Percentiles rank a stretch among this genome's conserved stretches.
phyloP scores from a whole-genome alignment of 2,888 invertebrate species.

The Neoascia interrupta region DNA sequence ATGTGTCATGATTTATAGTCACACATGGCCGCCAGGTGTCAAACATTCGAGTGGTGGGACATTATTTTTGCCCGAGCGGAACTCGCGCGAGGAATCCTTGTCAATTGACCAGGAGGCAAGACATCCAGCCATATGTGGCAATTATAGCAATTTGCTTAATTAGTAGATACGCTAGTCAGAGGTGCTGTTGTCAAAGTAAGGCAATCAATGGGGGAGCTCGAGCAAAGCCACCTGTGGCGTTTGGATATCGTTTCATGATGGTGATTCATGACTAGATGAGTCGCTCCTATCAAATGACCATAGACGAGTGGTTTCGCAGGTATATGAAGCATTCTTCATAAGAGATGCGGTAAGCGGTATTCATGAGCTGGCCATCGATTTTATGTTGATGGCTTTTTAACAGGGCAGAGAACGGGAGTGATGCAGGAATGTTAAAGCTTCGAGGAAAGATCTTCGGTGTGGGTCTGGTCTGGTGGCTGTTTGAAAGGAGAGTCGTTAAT shows the following conservation, averaged over 20 bases:
- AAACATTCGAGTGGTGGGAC: conserved; percentile 3
- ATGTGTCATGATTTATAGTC: conserved; percentile 59
- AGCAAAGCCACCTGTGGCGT: conserved; percentile 47
- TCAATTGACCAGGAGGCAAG: conserved; percentile 26
- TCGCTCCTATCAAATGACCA: conserved; percentile 4
- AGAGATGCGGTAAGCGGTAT: no score
- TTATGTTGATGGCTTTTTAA: conserved; percentile 33
- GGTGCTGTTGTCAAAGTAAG: no score
- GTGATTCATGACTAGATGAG: not conserved
- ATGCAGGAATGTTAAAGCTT: not conserved
- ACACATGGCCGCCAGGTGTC: conserved; percentile 37
- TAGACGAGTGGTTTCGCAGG: not conserved
- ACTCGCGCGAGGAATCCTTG: conserved; percentile 39
- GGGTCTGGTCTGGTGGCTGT: conserved; percentile 44
- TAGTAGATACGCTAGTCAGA: conserved; percentile 30
- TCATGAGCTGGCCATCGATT: no score
- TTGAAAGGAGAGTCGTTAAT: conserved; percentile 14
- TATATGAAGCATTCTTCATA: conserved; percentile 5
- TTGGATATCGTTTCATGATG: conserved; percentile 12
- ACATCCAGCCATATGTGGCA: conserved; percentile 27
- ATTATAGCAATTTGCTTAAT: conserved; percentile 58
- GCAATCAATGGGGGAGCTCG: not conserved
- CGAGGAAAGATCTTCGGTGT: conserved; percentile 17
- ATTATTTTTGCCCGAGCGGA: not conserved
- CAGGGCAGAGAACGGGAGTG: not conserved